Evolutionary conservation across 2,113 vertebrate species (phyloP).

Genomic region (Pelobates fuscus): DNA sequence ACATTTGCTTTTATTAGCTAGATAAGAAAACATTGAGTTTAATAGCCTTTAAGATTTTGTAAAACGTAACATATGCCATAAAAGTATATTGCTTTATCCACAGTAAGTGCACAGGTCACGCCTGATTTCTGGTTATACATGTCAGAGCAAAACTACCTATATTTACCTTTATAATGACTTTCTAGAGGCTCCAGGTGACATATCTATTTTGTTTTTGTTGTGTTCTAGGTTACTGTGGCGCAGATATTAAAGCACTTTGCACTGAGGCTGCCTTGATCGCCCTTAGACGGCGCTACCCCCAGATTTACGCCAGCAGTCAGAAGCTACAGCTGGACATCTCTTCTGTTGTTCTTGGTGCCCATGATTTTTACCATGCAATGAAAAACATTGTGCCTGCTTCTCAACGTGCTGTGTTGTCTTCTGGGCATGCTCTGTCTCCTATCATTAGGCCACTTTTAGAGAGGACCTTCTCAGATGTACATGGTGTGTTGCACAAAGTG

Average conservation of each 20-base stretch:
- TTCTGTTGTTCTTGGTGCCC: conserved; percentile 87
- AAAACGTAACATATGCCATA: too few relatives aligned
- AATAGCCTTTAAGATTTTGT: too few relatives aligned
- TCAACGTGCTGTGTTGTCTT: conserved; percentile 86
- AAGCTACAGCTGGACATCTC: conserved; percentile 91
- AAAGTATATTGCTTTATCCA: too few relatives aligned
- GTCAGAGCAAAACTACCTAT: too few relatives aligned
- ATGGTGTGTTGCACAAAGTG: conserved; percentile 84
- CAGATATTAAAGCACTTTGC: conserved; percentile 99
- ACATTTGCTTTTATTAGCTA: too few relatives aligned
- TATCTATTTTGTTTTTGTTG: conserved; percentile 50
- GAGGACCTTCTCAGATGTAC: conserved; percentile 75
- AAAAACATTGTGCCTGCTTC: conserved; percentile 93
- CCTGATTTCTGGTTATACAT: too few relatives aligned
- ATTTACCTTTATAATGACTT: too few relatives aligned
- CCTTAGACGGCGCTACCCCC: conserved; percentile 91
- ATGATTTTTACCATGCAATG: conserved; percentile 93
- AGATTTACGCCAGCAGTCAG: conserved; percentile 95
- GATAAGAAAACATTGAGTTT: too few relatives aligned
- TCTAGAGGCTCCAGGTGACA: too few relatives aligned
- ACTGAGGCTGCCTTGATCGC: conserved; percentile 94
- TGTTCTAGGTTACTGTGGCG: conserved; percentile 90
- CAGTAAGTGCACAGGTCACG: too few relatives aligned
- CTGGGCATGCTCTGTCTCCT: conserved; percentile 87
- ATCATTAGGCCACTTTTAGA: conserved; percentile 86